A percentile compares a stretch with the other conserved stretches of the same genome.
Conservation (phyloP, 2,888 invertebrate genomes). For the Ditula angustiorana region DNA sequence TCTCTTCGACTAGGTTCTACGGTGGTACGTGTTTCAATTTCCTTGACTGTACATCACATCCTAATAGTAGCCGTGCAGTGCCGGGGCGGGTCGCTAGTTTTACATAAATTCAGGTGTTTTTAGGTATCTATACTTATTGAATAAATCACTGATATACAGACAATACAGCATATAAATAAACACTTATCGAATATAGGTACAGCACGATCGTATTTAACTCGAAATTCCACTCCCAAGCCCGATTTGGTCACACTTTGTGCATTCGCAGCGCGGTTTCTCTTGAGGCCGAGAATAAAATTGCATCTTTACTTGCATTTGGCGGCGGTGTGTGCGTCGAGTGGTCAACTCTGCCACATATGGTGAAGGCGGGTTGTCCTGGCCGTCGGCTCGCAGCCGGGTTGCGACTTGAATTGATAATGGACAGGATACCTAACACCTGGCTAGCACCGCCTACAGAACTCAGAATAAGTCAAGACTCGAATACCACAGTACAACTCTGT, state of each 20-base stretch:
- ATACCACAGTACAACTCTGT: conserved; percentile 12
- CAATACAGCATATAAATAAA: too few species aligned
- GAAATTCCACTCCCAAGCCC: conserved; percentile 55
- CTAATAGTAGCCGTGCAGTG: too few species aligned
- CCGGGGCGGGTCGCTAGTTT: too few species aligned
- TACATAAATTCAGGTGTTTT: too few species aligned
- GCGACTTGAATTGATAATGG: conserved; percentile 69
- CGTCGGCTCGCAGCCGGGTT: conserved; percentile 44
- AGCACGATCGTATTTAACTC: conserved; percentile 44
- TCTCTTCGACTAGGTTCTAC: too few species aligned
- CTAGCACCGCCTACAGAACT: conserved; percentile 52
- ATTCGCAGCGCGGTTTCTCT: conserved; percentile 50
- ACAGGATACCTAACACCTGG: conserved; percentile 78
- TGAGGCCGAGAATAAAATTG: conserved; percentile 55
- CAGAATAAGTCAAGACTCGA: conserved; percentile 19
- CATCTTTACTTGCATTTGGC: conserved; percentile 51
- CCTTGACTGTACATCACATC: too few species aligned
- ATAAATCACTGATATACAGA: too few species aligned
- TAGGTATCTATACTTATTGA: too few species aligned
- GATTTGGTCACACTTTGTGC: conserved; percentile 55
- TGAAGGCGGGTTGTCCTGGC: conserved; percentile 25
- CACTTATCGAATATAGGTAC: too few species aligned
- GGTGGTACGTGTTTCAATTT: too few species aligned
- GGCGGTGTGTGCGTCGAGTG: conserved; percentile 12
- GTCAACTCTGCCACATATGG: conserved; percentile 32